A percentile compares a stretch with the other conserved stretches of the same genome.
Conservation (phyloP, 2,113 vertebrate species). For the Ahaetulla prasina region DNA sequence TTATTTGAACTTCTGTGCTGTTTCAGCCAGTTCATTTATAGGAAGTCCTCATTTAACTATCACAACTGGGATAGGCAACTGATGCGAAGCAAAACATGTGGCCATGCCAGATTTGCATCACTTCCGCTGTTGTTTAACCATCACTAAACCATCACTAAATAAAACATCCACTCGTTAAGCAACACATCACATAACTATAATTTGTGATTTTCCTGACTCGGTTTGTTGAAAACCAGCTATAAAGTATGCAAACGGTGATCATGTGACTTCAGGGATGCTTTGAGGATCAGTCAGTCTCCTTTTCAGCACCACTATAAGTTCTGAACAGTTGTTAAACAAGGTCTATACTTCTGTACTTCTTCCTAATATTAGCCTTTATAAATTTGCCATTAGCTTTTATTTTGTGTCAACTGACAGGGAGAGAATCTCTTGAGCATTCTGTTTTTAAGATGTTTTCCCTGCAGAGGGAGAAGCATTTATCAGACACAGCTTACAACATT, state of each 20-base stretch:
- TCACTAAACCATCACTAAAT: neutral
- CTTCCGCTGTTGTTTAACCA: neutral
- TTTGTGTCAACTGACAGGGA: neutral
- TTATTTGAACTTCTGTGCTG: neutral
- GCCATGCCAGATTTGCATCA: neutral
- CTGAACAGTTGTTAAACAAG: neutral
- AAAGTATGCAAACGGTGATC: neutral
- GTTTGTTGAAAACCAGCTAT: neutral
- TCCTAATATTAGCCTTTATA: neutral
- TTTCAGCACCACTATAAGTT: neutral
- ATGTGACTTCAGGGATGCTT: neutral
- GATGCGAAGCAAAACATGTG: neutral
- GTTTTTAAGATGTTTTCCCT: neutral
- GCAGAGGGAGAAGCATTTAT: neutral
- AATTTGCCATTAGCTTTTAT: neutral
- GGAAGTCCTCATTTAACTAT: neutral
- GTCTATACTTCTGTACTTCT: neutral
- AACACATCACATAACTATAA: neutral
- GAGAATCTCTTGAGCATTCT: neutral
- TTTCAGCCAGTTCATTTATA: neutral
- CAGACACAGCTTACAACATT: neutral
- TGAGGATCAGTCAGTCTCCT: neutral
- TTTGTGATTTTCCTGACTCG: neutral
- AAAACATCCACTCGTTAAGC: neutral
- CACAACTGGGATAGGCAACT: neutral